A percentile compares a stretch with the other conserved stretches of the same genome.
Evolutionary conservation across 2,888 invertebrate species (phyloP).

Genomic region (Cynaeus angustus): DNA sequence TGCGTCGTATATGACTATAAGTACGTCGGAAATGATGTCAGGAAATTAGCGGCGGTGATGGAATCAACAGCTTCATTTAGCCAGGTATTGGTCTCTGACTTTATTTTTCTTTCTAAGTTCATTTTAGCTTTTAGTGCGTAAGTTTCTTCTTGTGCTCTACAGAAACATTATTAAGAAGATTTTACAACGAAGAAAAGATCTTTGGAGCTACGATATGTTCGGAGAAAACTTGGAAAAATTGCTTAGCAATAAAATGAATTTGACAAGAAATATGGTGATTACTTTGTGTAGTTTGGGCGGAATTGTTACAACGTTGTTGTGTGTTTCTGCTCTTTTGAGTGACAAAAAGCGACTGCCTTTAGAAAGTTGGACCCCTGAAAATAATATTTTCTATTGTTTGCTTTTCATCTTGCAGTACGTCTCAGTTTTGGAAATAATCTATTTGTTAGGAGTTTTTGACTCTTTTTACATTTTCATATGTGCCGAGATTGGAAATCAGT

Average conservation of each 20-base stretch:
- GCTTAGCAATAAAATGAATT: slow-evolving; percentile 11
- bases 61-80: slow-evolving; percentile 17
- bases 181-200: not conserved
- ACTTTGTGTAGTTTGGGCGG: not conserved
- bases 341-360: slow-evolving; percentile 3
- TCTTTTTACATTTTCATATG: slow-evolving; percentile 28
- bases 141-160: not conserved
- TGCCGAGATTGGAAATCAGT: slow-evolving; percentile 23
- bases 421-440: slow-evolving; percentile 8
- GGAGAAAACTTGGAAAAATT: slow-evolving; percentile 1
- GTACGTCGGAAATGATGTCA: not conserved
- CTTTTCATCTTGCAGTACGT: not conserved
- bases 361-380: slow-evolving; percentile 8
- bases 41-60: slow-evolving; percentile 3
- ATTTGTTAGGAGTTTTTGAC: slow-evolving; percentile 24
- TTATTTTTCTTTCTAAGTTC: not conserved
- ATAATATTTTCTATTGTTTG: not conserved
- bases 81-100: too few relatives aligned
- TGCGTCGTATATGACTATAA: slow-evolving; percentile 12
- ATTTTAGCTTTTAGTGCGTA: slow-evolving; percentile 5
- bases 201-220: slow-evolving; percentile 13
- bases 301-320: not conserved
- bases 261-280: not conserved
- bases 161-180: slow-evolving; percentile 2
- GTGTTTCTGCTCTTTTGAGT: too few relatives aligned